These are phyloP conservation scores for Nycticryphes semicollaris DNA, from an alignment of 2,113 vertebrate genomes.

Conservation along the genomic window DNA sequence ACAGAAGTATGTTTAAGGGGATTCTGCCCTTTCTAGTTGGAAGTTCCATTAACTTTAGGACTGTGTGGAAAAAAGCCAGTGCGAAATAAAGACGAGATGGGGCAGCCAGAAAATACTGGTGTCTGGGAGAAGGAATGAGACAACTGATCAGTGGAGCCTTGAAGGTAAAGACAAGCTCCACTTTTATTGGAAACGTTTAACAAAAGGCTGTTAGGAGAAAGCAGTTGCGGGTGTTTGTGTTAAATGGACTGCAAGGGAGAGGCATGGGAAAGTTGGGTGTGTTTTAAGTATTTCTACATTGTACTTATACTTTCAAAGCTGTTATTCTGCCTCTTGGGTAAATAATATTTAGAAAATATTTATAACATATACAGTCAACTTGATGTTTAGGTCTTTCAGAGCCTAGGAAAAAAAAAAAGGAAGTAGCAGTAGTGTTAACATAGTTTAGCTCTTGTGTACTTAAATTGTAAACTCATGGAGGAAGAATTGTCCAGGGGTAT, in stretches of 20 bases:
- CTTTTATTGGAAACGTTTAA: background rate
- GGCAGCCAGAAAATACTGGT: background rate
- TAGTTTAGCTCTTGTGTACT: conserved; percentile 27
- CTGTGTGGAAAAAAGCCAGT: background rate
- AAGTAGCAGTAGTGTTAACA: conserved; percentile 39
- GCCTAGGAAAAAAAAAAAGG: background rate
- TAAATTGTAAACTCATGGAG: conserved; percentile 41
- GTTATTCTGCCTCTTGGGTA: background rate
- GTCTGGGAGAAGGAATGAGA: background rate
- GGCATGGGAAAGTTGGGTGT: background rate
- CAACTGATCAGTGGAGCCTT: background rate
- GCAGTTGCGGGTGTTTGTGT: background rate
- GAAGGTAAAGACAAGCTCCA: background rate
- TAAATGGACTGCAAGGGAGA: background rate
- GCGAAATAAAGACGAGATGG: background rate
- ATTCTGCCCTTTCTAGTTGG: background rate
- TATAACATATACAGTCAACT: conserved; percentile 29
- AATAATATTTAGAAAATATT: conserved; percentile 57
- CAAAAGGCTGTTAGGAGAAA: background rate
- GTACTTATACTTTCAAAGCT: conserved; percentile 2
- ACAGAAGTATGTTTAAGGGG: background rate
- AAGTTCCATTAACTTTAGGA: background rate
- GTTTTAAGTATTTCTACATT: background rate
- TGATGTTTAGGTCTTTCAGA: conserved; percentile 41
- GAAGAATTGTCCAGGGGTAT: background rate